phyloP scores from a whole-genome alignment of 2,888 invertebrate genomes.

The Pycnomerus fuliginosus region DNA sequence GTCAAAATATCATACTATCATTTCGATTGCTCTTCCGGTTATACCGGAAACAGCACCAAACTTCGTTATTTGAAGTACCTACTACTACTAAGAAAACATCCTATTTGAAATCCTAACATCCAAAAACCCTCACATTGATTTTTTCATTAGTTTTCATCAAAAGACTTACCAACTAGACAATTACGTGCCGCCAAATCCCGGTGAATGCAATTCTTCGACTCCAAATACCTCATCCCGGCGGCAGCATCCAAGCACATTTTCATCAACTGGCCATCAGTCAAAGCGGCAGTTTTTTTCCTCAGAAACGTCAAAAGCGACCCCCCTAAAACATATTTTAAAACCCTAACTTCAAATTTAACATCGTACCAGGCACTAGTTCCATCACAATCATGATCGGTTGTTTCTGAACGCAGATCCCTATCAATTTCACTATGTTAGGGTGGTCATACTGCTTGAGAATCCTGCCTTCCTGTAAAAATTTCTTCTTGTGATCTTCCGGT shows the following conservation, averaged over 20 bases:
- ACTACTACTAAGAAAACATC: too few relatives aligned
- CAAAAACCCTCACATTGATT: slow-evolving; percentile 4
- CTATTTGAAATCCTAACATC: too few relatives aligned
- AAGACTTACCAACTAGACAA: slow-evolving; percentile 74
- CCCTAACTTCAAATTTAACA: too few relatives aligned
- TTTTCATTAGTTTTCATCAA: neutral
- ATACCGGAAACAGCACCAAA: too few relatives aligned
- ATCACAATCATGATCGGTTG: slow-evolving; percentile 99
- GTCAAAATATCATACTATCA: too few relatives aligned
- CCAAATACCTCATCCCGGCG: slow-evolving; percentile 93
- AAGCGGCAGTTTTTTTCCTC: slow-evolving; percentile 69
- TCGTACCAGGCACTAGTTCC: slow-evolving; percentile 92
- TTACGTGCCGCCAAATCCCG: slow-evolving; percentile 94
- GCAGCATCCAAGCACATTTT: slow-evolving; percentile 94
- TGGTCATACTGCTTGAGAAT: slow-evolving; percentile 96
- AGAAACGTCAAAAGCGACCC: slow-evolving; percentile 89
- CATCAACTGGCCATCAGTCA: slow-evolving; percentile 65
- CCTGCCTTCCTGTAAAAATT: slow-evolving; percentile 92
- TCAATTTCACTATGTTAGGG: slow-evolving; percentile 92
- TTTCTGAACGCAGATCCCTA: slow-evolving; percentile 96
- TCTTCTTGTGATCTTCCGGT: slow-evolving; percentile 90
- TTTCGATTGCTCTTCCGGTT: too few relatives aligned
- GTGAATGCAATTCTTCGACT: slow-evolving; percentile 95
- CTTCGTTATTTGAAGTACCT: too few relatives aligned
- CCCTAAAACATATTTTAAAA: too few relatives aligned